Evolutionary conservation across 2,113 vertebrate genomes (phyloP).

Genomic region (Chascanopsetta lugubris): DNA sequence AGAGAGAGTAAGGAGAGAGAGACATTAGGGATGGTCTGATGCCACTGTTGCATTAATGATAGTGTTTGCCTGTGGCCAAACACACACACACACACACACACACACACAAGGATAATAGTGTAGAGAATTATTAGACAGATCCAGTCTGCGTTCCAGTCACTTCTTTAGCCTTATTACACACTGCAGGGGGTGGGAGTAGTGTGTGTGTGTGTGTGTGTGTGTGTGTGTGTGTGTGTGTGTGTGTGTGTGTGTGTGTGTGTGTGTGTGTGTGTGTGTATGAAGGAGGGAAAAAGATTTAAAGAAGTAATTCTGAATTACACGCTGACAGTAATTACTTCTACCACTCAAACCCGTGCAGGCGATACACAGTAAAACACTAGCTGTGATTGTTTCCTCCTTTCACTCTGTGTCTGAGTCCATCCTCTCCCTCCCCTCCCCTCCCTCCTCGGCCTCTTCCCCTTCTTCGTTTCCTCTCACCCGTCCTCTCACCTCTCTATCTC

Average conservation of each 20-base stretch:
- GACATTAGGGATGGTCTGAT: constrained; percentile 45
- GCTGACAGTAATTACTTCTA: constrained; percentile 71
- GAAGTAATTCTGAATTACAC: constrained; percentile 69
- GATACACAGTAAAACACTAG: constrained; percentile 55
- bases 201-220: too few species aligned
- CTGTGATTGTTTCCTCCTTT: constrained; percentile 40
- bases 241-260: too few species aligned
- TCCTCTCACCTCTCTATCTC: constrained; percentile 33
- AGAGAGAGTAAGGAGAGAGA: constrained; percentile 30
- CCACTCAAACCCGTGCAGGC: constrained; percentile 51
- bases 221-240: too few species aligned
- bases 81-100: constrained; percentile 63
- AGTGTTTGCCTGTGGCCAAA: constrained; percentile 68
- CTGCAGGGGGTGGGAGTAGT: constrained; percentile 46
- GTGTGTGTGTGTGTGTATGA: too few species aligned
- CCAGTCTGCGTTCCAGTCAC: constrained; percentile 65
- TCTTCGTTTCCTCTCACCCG: constrained; percentile 18
- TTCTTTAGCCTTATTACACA: constrained; percentile 73
- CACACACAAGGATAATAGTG: constrained; percentile 67
- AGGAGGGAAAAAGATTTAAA: constrained; percentile 45
- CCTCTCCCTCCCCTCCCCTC: not conserved
- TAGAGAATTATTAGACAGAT: constrained; percentile 72
- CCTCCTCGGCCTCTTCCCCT: not conserved
- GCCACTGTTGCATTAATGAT: constrained; percentile 64
- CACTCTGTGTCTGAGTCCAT: constrained; percentile 10